Conservation (phyloP, 2,797 vertebrate genomes). For the Tokudaia muenninki region DNA sequence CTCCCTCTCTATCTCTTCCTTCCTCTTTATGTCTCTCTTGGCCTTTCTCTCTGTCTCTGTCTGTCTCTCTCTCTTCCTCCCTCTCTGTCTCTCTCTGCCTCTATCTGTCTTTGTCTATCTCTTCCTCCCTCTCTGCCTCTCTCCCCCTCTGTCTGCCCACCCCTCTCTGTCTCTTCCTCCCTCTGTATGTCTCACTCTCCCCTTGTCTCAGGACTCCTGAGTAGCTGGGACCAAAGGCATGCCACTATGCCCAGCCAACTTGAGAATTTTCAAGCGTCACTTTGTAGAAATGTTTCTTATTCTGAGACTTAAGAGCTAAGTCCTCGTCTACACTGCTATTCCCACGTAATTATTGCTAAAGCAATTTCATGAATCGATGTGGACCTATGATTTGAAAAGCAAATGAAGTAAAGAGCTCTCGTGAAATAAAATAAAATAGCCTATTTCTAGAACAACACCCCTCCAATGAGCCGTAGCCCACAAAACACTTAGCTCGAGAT, state of each 20-base stretch:
- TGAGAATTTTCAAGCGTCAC: conserved; percentile 38
- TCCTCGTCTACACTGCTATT: not conserved
- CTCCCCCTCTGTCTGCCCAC: no score
- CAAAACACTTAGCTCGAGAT: not conserved
- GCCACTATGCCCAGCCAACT: no score
- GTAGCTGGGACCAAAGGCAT: not conserved
- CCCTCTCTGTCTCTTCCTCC: not conserved
- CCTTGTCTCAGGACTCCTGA: not conserved
- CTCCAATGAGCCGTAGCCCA: conserved; percentile 4
- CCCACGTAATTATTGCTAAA: not conserved
- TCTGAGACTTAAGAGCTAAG: conserved; percentile 23
- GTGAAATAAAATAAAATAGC: conserved; percentile 44
- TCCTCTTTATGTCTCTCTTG: not conserved
- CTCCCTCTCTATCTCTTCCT: not conserved
- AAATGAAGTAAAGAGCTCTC: conserved; percentile 39
- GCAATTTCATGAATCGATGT: not conserved
- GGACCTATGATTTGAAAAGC: not conserved
- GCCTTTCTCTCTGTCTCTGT: no score
- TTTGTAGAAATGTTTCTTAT: conserved; percentile 24
- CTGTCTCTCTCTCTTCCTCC: no score
- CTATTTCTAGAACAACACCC: not conserved
- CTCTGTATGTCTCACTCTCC: not conserved
- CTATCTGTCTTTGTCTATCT: no score
- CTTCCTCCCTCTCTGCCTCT: no score
- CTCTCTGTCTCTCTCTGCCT: no score